phyloP scores from a whole-genome alignment of 1,140 invertebrate species.

The Bemisia tabaci region DNA sequence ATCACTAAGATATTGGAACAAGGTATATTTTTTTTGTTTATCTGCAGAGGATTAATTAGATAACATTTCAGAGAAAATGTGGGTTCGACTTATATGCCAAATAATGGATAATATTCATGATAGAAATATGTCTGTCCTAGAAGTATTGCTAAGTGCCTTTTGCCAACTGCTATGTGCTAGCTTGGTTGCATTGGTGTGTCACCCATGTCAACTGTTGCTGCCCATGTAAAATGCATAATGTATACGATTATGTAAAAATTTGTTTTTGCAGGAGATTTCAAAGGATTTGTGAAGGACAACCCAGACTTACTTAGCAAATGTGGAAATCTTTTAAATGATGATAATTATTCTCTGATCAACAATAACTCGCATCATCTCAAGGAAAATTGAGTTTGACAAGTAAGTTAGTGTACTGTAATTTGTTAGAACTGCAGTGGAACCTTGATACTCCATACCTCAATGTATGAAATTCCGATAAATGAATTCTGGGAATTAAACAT shows the following conservation, averaged over 20 bases:
- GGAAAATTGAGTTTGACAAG: neutral
- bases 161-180: neutral
- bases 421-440: neutral
- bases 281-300: neutral
- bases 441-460: neutral
- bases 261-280: neutral
- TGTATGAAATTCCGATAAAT: neutral
- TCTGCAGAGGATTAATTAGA: too few relatives aligned
- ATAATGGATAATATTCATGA: neutral
- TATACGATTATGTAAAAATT: neutral
- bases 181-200: neutral
- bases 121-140: too few relatives aligned
- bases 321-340: neutral
- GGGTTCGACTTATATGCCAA: neutral
- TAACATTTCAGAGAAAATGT: too few relatives aligned
- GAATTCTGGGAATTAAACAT: neutral
- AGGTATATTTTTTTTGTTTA: too few relatives aligned
- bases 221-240: too few relatives aligned
- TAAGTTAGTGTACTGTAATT: neutral
- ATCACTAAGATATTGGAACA: too few relatives aligned
- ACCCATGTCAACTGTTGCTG: too few relatives aligned
- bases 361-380: neutral
- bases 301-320: neutral
- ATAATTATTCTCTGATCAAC: neutral
- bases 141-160: neutral